Evolutionary conservation across 2,888 invertebrate species (phyloP), one percentile per base, ranked within the genome.

Genomic region (Agriopis leucophaearia): DNA sequence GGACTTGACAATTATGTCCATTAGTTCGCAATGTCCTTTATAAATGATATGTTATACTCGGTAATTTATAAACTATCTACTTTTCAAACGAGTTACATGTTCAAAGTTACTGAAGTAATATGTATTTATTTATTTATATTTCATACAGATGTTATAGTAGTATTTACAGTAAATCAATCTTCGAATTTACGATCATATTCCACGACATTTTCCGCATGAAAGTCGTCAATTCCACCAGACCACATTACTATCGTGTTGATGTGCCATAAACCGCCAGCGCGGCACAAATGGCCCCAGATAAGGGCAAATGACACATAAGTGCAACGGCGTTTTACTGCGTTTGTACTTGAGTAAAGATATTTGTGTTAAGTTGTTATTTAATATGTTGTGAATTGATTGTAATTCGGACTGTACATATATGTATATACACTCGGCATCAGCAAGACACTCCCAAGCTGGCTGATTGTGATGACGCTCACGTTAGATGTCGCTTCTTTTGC

Each of bases 221-320:
- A 71, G 63, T 71, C 68, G 50, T 47, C 68, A 69, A 70, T 73
- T 72, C 61, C 59, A 72, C 69, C 62, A 75, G 69, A 52, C 69
- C 76, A 78, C 54, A 54, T 75, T 59, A 59, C 59, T 72, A 74
- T 71, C 71, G 76, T 69, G 75, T 48, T 72, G 68, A 78, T 74
- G 77, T 73, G 74, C 78, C 70, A 81, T 87, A 85, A 86, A 85
- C 66, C 73, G 76, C 70, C 79, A 77, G 66, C 80, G 77, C 80
- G 81, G 73, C 73, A 71, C 75, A 82, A 86, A 80, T 81, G 79
- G 76, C 76, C 73, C 76, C 75, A 78, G 83, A 85, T 86, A 86
- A 81, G 77, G 72, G 73, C 64, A 73, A 84, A 83, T 73, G 81
- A 77, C 66, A 55, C 45, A 60, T 72, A 57, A 76, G 68, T 69